Evolutionary conservation across 2,797 vertebrate species (phyloP), one percentile per base, ranked within the genome.

Genomic region (Echiichthys vipera): DNA sequence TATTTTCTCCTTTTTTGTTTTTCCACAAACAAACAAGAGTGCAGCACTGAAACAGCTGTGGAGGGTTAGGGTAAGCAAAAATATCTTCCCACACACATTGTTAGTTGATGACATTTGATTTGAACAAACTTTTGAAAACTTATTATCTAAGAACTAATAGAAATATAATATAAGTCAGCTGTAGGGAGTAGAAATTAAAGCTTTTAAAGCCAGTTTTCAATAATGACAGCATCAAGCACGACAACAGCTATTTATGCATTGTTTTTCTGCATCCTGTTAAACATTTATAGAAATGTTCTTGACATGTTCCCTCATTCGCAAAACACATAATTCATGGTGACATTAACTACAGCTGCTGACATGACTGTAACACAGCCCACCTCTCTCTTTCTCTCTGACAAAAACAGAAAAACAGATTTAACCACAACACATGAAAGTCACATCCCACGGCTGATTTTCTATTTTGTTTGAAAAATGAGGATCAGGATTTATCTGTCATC

Each of bases 201-300:
- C 45, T 8, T 65, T 45, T 30, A 17, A 42, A 56, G 3, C 4
- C 49, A 29, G 4, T 24, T 61, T 54, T 37, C 3, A 62, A 17
- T 63, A 17, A 68, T 22, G 6, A 25, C 25, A 71, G 18, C 46
- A 32, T 17, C 24, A 13, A 54, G 20, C 47, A 20, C 15, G 40
- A 37, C 40, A 30, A n/a, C 20, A 59, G 15, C 24, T 11, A n/a
- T 13, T 7, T 29, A 58, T 58, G 29, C 36, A 50, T 57, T 69
- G 58, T 49, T 58, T 66, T 65, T 45, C 39, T 78, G 55, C 17
- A 56, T 71, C 55, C 57, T 61, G 14, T 75, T 45, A 71, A 78
- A 81, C 34, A 72, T 72, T 62, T 39, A 54, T 68, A 30, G 34
- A 69, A 47, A 63, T 68, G 20, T 25, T 54, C 8, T 70, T 75